A percentile compares a stretch with the other conserved stretches of the same genome.
phyloP scores from a whole-genome alignment of 2,888 invertebrate species.

The Amblyjoppa proteus region DNA sequence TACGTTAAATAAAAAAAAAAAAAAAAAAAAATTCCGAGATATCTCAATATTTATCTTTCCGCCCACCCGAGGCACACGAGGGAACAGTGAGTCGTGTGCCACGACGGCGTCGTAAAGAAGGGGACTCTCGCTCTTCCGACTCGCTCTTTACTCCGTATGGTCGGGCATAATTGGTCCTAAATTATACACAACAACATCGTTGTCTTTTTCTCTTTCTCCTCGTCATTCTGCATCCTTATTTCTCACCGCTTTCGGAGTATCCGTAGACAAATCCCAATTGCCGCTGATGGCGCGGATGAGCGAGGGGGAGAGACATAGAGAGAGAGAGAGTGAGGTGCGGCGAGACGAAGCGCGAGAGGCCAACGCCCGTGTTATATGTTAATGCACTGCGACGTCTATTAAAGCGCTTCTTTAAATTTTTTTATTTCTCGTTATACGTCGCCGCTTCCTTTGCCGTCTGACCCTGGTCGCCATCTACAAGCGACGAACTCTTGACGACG shows the following conservation, averaged over 20 bases:
- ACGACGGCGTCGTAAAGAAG: conserved; percentile 63
- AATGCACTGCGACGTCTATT: conserved; percentile 75
- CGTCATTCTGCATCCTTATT: conserved; percentile 60
- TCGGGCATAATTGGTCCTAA: conserved; percentile 73
- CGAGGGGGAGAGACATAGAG: conserved; percentile 71
- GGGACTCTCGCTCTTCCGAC: conserved; percentile 55
- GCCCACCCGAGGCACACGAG: conserved; percentile 72
- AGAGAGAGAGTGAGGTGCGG: conserved; percentile 71
- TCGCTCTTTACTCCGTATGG: conserved; percentile 59
- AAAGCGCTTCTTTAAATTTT: conserved; percentile 44
- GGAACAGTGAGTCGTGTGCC: conserved; percentile 64
- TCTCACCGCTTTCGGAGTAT: conserved; percentile 72
- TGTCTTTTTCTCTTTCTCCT: conserved; percentile 35
- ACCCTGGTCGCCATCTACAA: conserved; percentile 45
- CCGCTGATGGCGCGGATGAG: conserved; percentile 43
- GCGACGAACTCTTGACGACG: conserved; percentile 17
- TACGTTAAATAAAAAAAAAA: conserved; percentile 29
- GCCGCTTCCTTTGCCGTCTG: conserved; percentile 46
- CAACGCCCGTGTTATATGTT: conserved; percentile 82
- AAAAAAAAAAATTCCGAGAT: conserved; percentile 68
- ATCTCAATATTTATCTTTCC: conserved; percentile 79
- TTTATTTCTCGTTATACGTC: conserved; percentile 24
- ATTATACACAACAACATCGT: conserved; percentile 70
- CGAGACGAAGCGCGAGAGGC: conserved; percentile 64
- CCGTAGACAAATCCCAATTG: conserved; percentile 77